Conservation (phyloP, 1,140 invertebrate species). For the Hylyphantes graminicola region DNA sequence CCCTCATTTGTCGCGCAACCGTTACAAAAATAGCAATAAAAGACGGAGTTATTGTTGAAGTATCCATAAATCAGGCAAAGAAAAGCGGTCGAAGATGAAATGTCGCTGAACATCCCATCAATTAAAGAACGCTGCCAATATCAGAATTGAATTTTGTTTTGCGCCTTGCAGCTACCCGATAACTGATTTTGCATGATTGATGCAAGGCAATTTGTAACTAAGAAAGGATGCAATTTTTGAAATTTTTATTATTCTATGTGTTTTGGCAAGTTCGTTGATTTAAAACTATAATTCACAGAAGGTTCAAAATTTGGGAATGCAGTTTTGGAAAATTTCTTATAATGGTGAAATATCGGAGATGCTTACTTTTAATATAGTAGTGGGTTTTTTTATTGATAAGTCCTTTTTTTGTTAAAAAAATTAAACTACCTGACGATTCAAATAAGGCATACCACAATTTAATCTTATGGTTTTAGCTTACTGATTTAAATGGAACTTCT, state of each 20-base stretch:
- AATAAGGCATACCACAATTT: no score
- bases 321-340: no score
- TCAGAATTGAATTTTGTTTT: conserved; percentile 46
- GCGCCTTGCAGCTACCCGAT: neutral
- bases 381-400: no score
- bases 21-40: conserved; percentile 41
- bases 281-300: no score
- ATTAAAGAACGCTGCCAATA: conserved; percentile 54
- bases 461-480: no score
- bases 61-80: conserved; percentile 45
- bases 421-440: no score
- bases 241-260: neutral
- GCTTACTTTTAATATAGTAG: no score
- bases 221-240: conserved; percentile 29
- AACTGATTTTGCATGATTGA: conserved; percentile 45
- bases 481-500: no score
- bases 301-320: no score
- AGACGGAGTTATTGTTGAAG: conserved; percentile 36
- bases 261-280: no score
- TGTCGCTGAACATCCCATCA: conserved; percentile 45
- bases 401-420: no score
- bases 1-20: conserved; percentile 8
- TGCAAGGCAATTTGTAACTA: conserved; percentile 29
- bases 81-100: conserved; percentile 44
- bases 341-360: no score